Evolutionary conservation across 2,797 vertebrate genomes (phyloP).

Genomic region (Hippopotamyrus pictus): DNA sequence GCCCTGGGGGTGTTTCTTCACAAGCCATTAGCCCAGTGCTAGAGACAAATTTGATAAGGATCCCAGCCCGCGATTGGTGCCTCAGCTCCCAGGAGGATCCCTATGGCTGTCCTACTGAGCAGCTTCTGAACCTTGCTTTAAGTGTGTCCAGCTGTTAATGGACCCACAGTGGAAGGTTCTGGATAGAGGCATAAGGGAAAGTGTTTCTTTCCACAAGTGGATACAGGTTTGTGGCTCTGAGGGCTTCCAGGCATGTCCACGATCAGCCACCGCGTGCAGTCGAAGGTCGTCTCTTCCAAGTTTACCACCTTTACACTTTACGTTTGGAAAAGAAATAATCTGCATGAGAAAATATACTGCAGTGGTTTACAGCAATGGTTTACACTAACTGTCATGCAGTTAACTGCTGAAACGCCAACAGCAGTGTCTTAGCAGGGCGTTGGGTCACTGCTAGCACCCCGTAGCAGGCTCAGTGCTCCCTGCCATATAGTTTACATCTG

Average conservation of each 20-base stretch:
- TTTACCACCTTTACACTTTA: slow-evolving; percentile 7
- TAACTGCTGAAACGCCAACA: neutral
- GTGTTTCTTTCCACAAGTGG: neutral
- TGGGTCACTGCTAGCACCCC: neutral
- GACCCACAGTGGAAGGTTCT: neutral
- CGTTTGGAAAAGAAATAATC: neutral
- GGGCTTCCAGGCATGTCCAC: neutral
- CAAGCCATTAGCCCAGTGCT: neutral
- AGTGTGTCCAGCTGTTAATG: neutral
- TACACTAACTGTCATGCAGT: neutral
- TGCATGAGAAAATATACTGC: neutral
- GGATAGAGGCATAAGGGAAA: neutral
- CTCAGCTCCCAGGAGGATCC: neutral
- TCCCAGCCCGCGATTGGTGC: neutral
- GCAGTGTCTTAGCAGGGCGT: neutral
- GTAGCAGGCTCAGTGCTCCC: neutral
- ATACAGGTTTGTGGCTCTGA: neutral
- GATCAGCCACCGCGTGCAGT: neutral
- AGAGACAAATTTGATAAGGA: neutral
- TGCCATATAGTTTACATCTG: neutral
- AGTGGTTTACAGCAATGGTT: neutral
- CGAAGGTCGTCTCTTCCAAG: neutral
- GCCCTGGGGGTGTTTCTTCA: neutral
- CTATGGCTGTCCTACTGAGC: neutral
- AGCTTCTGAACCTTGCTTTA: neutral